Base-by-base conservation (phyloP, 2,888 invertebrate species). In the Stenichneumon culpator region DNA sequence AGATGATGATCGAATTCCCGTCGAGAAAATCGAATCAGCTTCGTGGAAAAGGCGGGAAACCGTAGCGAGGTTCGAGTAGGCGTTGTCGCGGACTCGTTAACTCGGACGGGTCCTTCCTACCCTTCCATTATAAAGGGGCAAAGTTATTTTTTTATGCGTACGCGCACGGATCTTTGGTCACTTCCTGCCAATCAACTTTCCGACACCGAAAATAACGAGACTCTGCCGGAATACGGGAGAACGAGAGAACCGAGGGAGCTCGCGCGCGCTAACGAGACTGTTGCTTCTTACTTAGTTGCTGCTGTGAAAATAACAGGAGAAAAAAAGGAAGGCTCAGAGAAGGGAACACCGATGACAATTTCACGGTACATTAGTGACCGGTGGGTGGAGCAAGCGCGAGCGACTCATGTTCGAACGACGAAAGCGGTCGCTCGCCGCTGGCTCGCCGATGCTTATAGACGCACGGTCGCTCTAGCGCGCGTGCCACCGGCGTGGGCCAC, bases 301-400 rank as follows among this genome's bases (percentile, higher is more conserved):
- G 73, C 67, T 74, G 36, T 75, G 82, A 78, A 87, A 86, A 89
- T 84, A 86, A 88, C 84, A 82, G 28, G 28, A 60, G 60, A 82
- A 75, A 78, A 63, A 75, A 68, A 60, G 44, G 19, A 74, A 47
- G 44, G 44, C 44, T 16, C 32, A 78, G 63, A 52, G 81, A 86
- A 87, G 87, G 87, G 80, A 87, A 84, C 63, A 68, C 82, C 88
- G 89, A 91, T 90, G 93, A 92, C 92, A 92, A 93, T 93, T 93
- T 93, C 90, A 93, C 91, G 93, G 90, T 90, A 91, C 92, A 92
- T 93, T 92, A 92, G 89, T 87, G 88, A 84, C 79, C 86, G 78
- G 87, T 91, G 89, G 91, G 91, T 89, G 91, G 90, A 87, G 88
- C 85, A 69, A 70, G 47, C 57, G 36, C 73, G 32, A 54, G 39